Evolutionary conservation across 1,140 invertebrate genomes (phyloP).

Genomic region (Anastrepha ludens): DNA sequence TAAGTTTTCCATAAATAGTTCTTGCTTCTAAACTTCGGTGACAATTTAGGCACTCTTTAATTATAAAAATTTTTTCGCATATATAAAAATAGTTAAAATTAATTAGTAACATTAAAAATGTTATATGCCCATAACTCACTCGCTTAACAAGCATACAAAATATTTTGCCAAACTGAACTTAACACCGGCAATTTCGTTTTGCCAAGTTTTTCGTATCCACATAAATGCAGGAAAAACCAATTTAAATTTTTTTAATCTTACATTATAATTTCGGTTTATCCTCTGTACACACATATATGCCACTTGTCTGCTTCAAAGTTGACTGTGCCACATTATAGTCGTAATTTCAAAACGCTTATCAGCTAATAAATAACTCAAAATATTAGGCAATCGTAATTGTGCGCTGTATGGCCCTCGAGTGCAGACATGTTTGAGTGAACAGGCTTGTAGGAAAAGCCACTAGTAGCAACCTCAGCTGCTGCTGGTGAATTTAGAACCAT

Average conservation of each 20-base stretch:
- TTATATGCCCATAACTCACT: not conserved
- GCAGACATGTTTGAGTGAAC: not conserved
- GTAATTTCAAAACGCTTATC: constrained; percentile 65
- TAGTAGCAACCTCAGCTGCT: too few relatives aligned
- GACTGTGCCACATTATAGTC: constrained; percentile 27
- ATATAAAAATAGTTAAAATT: not conserved
- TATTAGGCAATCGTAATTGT: constrained; percentile 70
- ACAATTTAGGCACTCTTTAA: not conserved
- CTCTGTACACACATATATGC: not conserved
- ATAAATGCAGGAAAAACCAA: not conserved
- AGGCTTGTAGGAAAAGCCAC: too few relatives aligned
- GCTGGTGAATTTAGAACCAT: too few relatives aligned
- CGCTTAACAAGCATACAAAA: constrained; percentile 14
- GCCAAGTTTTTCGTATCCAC: not conserved
- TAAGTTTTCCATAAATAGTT: too few relatives aligned
- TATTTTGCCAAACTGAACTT: not conserved
- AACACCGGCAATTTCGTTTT: not conserved
- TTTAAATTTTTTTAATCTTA: not conserved
- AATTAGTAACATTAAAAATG: constrained; percentile 31
- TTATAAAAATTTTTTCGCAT: not conserved
- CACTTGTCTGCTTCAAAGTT: not conserved
- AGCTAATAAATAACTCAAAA: constrained; percentile 72
- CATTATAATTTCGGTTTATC: not conserved
- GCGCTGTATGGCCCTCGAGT: constrained; percentile 4
- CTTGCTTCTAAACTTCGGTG: too few relatives aligned